Percentiles rank a stretch among this genome's conserved stretches.
Evolutionary conservation across 2,888 invertebrate species (phyloP).

Genomic region (Epinotia nisella): DNA sequence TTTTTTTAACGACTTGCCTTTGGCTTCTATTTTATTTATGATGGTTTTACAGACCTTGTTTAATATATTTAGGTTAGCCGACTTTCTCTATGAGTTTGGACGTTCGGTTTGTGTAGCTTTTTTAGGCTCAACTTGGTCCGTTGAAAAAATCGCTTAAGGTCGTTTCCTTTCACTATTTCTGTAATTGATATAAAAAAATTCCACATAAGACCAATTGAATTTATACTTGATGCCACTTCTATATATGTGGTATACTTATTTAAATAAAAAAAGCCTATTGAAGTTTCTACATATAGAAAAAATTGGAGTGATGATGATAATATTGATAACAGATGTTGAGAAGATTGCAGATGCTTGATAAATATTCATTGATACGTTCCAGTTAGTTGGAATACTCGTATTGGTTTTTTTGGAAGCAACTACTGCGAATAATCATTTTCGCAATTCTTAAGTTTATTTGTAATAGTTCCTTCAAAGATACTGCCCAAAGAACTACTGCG

Average conservation of each 20-base stretch:
- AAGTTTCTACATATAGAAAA: neutral
- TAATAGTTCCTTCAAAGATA: no score
- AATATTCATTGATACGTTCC: slow-evolving; percentile 6
- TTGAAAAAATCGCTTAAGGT: slow-evolving; percentile 12
- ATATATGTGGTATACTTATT: neutral
- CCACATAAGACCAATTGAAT: neutral
- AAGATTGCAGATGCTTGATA: neutral
- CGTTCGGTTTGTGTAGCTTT: slow-evolving; percentile 4
- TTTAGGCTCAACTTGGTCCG: neutral
- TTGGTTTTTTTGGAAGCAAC: neutral
- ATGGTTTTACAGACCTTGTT: neutral
- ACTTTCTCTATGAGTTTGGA: slow-evolving; percentile 11
- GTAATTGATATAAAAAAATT: neutral
- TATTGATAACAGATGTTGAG: neutral
- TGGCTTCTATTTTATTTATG: neutral
- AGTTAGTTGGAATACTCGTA: neutral
- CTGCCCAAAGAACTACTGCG: no score
- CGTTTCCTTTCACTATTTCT: slow-evolving; percentile 22
- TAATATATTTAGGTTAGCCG: slow-evolving; percentile 14
- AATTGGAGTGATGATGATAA: neutral
- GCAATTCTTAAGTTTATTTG: neutral
- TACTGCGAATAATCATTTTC: neutral
- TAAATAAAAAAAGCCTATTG: neutral
- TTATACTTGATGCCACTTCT: neutral
- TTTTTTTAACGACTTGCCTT: slow-evolving; percentile 10